Percentiles rank a stretch among this genome's conserved stretches.
These are phyloP conservation scores for Ifrita kowaldi DNA, from an alignment of 2,113 vertebrate species.

Conservation along the genomic window DNA sequence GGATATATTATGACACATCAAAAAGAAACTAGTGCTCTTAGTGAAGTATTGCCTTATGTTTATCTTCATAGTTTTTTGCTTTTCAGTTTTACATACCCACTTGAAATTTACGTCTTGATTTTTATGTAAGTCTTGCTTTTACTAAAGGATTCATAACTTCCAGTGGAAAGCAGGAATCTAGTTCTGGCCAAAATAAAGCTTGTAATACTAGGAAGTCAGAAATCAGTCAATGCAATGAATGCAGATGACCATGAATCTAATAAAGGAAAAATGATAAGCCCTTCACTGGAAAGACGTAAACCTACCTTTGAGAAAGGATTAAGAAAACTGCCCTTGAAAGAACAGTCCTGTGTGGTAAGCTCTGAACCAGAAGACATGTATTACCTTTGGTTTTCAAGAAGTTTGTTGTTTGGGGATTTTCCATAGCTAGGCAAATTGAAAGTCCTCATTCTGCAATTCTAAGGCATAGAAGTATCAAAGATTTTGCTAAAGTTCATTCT, in stretches of 20 bases:
- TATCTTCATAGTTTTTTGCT: neutral
- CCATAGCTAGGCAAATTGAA: slow-evolving; percentile 10
- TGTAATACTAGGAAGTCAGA: neutral
- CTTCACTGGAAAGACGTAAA: neutral
- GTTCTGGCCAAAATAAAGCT: neutral
- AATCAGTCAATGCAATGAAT: neutral
- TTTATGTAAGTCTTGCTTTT: neutral
- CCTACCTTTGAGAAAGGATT: neutral
- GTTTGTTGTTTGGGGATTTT: neutral
- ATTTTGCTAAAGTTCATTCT: neutral
- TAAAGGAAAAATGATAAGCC: neutral
- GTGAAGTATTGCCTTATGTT: neutral
- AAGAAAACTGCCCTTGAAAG: neutral
- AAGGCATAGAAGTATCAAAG: neutral
- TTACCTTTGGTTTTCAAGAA: neutral
- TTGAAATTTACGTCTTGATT: neutral
- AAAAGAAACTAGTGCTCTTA: neutral
- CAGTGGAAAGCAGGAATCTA: neutral
- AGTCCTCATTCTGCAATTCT: neutral
- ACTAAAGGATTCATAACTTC: neutral
- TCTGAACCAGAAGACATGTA: neutral
- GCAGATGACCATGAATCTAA: neutral
- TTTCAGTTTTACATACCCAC: neutral
- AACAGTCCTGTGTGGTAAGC: neutral
- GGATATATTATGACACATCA: neutral